Evolutionary conservation across 2,888 invertebrate species (phyloP), one percentile per base, ranked within the genome.

Genomic region (Oscheius sp.): DNA sequence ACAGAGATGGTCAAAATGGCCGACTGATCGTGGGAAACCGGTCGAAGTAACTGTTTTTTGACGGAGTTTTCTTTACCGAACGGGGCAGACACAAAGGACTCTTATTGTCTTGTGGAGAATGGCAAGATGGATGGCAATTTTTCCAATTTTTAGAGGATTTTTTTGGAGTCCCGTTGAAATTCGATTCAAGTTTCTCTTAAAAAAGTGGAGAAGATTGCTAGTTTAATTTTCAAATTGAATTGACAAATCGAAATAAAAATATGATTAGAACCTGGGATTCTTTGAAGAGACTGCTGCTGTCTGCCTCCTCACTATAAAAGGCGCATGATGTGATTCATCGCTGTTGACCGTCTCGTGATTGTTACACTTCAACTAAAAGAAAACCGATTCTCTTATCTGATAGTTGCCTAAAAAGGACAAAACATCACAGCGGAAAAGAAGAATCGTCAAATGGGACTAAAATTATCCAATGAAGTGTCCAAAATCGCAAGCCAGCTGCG

Each of bases 281-380:
- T n/a, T n/a, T n/a, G n/a, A n/a, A n/a, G n/a, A n/a, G n/a, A n/a
- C n/a, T n/a, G n/a, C n/a, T n/a, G n/a, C n/a, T n/a, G n/a, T 12
- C 42, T 3, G 42, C 17, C 12, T 42, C 42, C 12, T 12, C 3
- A 17, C 42, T 42, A 42, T 42, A 42, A 42, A 42, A n/a, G 42
- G 42, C 42, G 3, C 15, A 17, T 4, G 12, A n/a, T 3, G 42
- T 10, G 42, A 42, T 42, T 12, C 4, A 42, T 42, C 57, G 10
- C 6, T 55, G 17, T 55, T 55, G 55, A 34, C 55, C 55, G 33
- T 55, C 55, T 34, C 55, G 55, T 55, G 55, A 55, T 34, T 34
- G 5, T 55, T 55, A 55, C 55, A 55, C 33, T n/a, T 45, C 48
- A 20, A 20, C 20, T 6, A 27, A 5, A 29, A 23, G 48, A 20